Evolutionary conservation across 2,113 vertebrate genomes (phyloP), one percentile per base, ranked within the genome.

Genomic region (Pseudopipra pipra): DNA sequence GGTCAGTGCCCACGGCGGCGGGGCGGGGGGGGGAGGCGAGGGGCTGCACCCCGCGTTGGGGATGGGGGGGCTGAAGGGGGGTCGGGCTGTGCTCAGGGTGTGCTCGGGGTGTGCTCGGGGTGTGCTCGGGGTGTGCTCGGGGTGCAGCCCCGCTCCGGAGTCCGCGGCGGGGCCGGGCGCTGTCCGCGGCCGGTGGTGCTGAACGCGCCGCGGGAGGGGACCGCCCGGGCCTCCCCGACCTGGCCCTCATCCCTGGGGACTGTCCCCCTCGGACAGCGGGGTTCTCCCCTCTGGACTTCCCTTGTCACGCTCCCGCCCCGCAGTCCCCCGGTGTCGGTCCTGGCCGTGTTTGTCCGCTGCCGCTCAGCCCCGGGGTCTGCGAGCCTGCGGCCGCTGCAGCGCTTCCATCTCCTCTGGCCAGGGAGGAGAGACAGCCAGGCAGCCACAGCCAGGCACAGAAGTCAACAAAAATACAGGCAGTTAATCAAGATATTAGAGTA

Each of bases 1-100:
- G 99, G 99, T 99, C 97, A 98, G 99, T 96, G 77, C 78, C 52
- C 19, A 25, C 44, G 44, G 27, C 35, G 18, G 74, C 11, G 46
- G 37, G 15, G 81, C 22, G 56, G 27, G 20, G 35, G 31, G 27
- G 22, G 13, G 6, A 12, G 14, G 43, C 25, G 12, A 37, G 30
- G 22, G 56, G 58, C 8, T 27, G 58, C 23, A 25, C 30, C 39
- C 21, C 14, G 1, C 12, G 18, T 23, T 18, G 61, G 11, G 62
- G 33, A 31, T 12, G 78, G 66, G n/a, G 66, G 30, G 22, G 11
- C 3, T 8, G 22, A 4, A 24, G 25, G 28, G 43, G 54, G 20
- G 4, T 27, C 23, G 52, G 62, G 21, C 28, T 28, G 18, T 9
- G 14, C 12, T 25, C 23, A 44, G 62, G 21, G n/a, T 28, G 17